These are phyloP conservation scores for Cynoglossus semilaevis DNA, from an alignment of 2,113 vertebrate genomes.

Conservation along the genomic window DNA sequence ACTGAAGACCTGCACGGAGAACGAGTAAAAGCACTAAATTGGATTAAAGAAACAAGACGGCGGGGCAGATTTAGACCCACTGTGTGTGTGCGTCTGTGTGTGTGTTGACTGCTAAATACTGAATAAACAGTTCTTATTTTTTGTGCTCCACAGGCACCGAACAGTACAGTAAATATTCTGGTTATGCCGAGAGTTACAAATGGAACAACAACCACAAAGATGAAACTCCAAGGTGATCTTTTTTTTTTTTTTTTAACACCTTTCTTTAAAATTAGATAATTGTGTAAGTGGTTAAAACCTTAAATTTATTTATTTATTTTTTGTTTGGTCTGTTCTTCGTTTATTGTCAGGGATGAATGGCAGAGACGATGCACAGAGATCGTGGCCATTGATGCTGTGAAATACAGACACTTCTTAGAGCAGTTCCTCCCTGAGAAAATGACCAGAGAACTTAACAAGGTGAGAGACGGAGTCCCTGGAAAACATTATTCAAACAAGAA, in stretches of 20 bases:
- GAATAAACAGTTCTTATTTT: constrained; percentile 4
- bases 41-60: constrained; percentile 54
- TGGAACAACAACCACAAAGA: constrained; percentile 69
- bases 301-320: no score
- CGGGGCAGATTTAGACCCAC: constrained; percentile 39
- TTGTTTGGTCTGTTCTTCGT: no score
- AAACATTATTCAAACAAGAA: background rate
- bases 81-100: constrained; percentile 20
- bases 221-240: constrained; percentile 64
- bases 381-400: constrained; percentile 93
- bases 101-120: constrained; percentile 31
- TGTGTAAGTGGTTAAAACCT: no score
- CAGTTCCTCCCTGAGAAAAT: constrained; percentile 94
- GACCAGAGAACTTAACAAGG: constrained; percentile 95
- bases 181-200: constrained; percentile 90
- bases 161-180: constrained; percentile 94
- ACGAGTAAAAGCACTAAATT: constrained; percentile 49
- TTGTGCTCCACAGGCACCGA: constrained; percentile 81
- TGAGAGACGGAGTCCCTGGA: constrained; percentile 53
- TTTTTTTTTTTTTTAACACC: background rate
- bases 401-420: constrained; percentile 87
- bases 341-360: constrained; percentile 85
- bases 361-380: constrained; percentile 91
- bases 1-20: constrained; percentile 47
- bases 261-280: background rate